A percentile compares a stretch with the other conserved stretches of the same genome.
Conservation (phyloP, 2,888 invertebrate species). For the Cyclophora albipunctata region DNA sequence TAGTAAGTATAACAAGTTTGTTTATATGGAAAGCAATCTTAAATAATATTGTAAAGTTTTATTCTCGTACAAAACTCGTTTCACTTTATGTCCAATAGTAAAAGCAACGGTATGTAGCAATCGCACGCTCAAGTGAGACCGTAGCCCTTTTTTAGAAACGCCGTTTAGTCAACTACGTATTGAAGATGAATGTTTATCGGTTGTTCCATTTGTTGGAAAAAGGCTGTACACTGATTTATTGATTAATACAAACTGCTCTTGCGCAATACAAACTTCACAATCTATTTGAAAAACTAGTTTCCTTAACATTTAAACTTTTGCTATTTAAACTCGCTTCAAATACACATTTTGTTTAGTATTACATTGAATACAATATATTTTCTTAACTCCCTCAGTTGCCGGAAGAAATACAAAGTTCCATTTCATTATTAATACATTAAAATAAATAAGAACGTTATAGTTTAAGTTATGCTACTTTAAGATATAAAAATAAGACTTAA, state of each 20-base stretch:
- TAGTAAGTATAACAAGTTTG: no score
- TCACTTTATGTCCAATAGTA: no score
- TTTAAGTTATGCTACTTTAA: conserved; percentile 19
- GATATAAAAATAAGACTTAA: conserved; percentile 19
- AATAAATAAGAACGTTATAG: conserved; percentile 9
- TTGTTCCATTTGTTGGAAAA: conserved; percentile 40
- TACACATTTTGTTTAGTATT: no score
- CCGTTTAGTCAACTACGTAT: conserved; percentile 56
- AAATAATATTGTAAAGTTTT: no score
- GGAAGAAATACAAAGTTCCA: no score
- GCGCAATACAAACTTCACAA: neutral
- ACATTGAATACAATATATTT: no score
- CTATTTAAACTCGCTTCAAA: no score
- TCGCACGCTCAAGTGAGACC: conserved; percentile 44
- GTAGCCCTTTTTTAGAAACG: conserved; percentile 44
- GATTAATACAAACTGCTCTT: conserved; percentile 22
- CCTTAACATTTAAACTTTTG: conserved; percentile 3
- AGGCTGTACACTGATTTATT: conserved; percentile 39
- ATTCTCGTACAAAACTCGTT: no score
- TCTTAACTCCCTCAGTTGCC: no score
- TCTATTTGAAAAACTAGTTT: conserved; percentile 8
- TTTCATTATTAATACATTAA: no score
- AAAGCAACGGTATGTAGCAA: conserved; percentile 27
- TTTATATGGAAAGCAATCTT: no score
- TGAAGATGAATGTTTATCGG: conserved; percentile 55